Evolutionary conservation across 2,113 vertebrate genomes (phyloP).

Genomic region (Hippotragus niger): DNA sequence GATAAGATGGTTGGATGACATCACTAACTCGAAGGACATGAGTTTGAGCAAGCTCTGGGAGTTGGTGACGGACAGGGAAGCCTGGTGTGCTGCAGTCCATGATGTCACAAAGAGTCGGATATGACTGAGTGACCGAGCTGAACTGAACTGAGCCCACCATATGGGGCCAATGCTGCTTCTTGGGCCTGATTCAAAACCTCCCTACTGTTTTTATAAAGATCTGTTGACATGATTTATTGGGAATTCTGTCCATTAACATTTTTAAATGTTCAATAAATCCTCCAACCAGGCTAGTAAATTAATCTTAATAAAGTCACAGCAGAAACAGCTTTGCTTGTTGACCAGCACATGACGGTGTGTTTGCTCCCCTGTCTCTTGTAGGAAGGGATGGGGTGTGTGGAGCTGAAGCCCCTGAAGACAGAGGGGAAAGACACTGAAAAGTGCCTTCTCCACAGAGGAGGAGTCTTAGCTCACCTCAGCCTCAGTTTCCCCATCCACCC

Average conservation of each 20-base stretch:
- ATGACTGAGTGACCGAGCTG: neutral
- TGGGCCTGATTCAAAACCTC: slow-evolving; percentile 41
- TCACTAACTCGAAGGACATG: neutral
- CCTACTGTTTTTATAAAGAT: slow-evolving; percentile 53
- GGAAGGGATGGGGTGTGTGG: neutral
- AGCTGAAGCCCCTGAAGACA: neutral
- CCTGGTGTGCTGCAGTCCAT: neutral
- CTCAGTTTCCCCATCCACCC: neutral
- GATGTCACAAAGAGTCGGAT: rapidly evolving
- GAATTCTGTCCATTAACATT: slow-evolving; percentile 69
- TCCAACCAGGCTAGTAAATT: slow-evolving; percentile 66
- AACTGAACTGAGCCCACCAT: neutral
- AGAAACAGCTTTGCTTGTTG: slow-evolving; percentile 52
- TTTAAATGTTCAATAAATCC: slow-evolving; percentile 57
- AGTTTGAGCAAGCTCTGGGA: neutral
- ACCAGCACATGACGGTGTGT: slow-evolving; percentile 40
- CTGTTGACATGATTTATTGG: slow-evolving; percentile 74
- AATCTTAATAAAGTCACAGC: slow-evolving; percentile 75
- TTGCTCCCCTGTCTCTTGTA: neutral
- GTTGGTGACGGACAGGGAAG: neutral
- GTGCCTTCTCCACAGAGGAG: neutral
- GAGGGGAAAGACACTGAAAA: neutral
- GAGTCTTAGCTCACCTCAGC: neutral
- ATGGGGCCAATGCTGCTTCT: neutral
- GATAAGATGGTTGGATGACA: neutral